phyloP scores from a whole-genome alignment of 2,113 vertebrate genomes.

The Capreolus pygargus region DNA sequence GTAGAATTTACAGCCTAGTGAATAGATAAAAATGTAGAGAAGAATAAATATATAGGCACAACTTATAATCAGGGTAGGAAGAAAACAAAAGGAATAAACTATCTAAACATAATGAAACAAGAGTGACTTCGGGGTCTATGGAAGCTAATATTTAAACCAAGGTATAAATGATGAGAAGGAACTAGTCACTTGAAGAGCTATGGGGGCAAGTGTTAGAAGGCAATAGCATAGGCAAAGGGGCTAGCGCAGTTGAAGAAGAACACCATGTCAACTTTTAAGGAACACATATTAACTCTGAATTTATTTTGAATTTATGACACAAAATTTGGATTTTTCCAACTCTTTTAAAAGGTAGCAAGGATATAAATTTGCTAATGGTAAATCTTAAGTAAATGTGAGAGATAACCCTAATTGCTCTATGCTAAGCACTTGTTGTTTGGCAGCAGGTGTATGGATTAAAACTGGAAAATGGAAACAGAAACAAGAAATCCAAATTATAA shows the following conservation, averaged over 20 bases:
- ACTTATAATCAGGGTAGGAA: not conserved
- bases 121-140: not conserved
- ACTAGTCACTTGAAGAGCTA: not conserved
- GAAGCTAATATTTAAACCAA: not conserved
- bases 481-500: conserved; percentile 4
- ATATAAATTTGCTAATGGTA: not conserved
- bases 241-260: not conserved
- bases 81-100: conserved; percentile 8
- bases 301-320: not conserved
- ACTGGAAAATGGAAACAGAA: not conserved
- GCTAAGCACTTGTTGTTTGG: not conserved
- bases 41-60: conserved; percentile 5
- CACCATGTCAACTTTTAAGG: not conserved
- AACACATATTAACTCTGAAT: not conserved
- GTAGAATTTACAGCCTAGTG: conserved; percentile 1
- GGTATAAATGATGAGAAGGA: not conserved
- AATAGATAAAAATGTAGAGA: not conserved
- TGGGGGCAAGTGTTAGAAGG: not conserved
- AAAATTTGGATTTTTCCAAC: not conserved
- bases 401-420: not conserved
- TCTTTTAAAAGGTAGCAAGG: not conserved
- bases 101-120: not conserved
- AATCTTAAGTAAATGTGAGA: conserved; percentile 1
- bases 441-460: not conserved
- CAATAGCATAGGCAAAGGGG: not conserved